phyloP scores from a whole-genome alignment of 2,113 vertebrate species.

The Alces alces region DNA sequence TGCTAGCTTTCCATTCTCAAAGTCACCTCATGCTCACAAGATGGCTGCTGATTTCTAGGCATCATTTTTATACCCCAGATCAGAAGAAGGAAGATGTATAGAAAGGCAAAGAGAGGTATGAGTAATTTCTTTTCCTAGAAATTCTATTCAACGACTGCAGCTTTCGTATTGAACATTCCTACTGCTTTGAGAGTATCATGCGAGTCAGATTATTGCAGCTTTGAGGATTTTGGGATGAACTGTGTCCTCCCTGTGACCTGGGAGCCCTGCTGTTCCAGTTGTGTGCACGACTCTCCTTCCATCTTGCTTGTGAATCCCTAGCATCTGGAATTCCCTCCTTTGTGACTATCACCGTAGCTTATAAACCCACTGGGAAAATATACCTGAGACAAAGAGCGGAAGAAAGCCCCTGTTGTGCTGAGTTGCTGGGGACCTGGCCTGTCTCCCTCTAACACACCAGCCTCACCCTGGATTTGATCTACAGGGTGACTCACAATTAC shows the following conservation, averaged over 20 bases:
- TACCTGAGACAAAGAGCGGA: rapidly evolving
- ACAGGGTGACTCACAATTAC: rapidly evolving
- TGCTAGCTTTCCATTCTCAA: not conserved
- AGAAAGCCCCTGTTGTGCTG: rapidly evolving
- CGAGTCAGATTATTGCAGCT: rapidly evolving
- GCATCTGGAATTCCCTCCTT: rapidly evolving
- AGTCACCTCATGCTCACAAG: not conserved
- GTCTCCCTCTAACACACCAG: not conserved
- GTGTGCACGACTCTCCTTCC: rapidly evolving
- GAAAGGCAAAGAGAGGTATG: not conserved
- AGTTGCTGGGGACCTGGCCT: not conserved
- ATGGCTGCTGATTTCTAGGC: not conserved
- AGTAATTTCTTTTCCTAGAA: not conserved
- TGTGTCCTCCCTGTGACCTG: rapidly evolving
- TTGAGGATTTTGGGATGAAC: rapidly evolving
- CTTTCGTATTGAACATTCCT: not conserved
- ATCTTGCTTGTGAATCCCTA: not conserved
- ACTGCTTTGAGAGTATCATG: rapidly evolving
- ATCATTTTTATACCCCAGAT: not conserved
- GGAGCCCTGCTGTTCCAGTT: rapidly evolving
- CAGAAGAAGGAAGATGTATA: not conserved
- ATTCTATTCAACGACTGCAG: too few species aligned
- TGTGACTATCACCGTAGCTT: not conserved
- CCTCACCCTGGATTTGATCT: too few species aligned
- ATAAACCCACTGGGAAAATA: not conserved